Percentiles rank a stretch among this genome's conserved stretches.
phyloP scores from a whole-genome alignment of 2,888 invertebrate species.

The Nemotelus nigrinus region DNA sequence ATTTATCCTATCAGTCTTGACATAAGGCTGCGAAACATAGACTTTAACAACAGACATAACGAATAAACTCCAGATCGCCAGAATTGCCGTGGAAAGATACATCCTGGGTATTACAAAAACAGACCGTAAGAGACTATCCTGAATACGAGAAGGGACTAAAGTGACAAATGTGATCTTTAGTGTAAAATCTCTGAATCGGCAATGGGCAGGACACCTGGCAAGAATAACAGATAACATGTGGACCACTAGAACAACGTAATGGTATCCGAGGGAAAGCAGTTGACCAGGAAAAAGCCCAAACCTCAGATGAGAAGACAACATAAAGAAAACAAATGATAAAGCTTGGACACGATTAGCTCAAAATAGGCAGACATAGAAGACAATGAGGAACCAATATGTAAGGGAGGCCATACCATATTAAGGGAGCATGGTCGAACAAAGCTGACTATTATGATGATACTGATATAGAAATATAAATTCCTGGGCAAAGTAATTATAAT shows the following conservation, averaged over 20 bases:
- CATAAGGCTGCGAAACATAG: conserved; percentile 23
- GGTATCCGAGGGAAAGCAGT: conserved; percentile 13
- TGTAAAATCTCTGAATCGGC: neutral
- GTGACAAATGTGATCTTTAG: conserved; percentile 2
- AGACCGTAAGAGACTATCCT: neutral
- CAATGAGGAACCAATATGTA: conserved; percentile 11
- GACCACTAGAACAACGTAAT: conserved; percentile 4
- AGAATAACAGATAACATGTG: neutral
- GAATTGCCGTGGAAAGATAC: neutral
- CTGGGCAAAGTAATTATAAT: no score
- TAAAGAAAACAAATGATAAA: neutral
- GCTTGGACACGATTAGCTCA: conserved; percentile 9
- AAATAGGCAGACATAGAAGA: neutral
- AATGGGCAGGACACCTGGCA: neutral
- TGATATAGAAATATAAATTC: no score
- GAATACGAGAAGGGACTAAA: neutral
- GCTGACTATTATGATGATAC: no score
- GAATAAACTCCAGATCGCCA: neutral
- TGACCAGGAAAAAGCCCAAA: neutral
- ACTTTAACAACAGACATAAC: neutral
- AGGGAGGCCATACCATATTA: neutral
- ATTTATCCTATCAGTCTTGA: neutral
- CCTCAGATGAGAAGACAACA: neutral
- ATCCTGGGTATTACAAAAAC: conserved; percentile 15
- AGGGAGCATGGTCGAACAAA: neutral